Evolutionary conservation across 2,888 invertebrate genomes (phyloP), one percentile per base, ranked within the genome.

Genomic region (Oscheius sp.): DNA sequence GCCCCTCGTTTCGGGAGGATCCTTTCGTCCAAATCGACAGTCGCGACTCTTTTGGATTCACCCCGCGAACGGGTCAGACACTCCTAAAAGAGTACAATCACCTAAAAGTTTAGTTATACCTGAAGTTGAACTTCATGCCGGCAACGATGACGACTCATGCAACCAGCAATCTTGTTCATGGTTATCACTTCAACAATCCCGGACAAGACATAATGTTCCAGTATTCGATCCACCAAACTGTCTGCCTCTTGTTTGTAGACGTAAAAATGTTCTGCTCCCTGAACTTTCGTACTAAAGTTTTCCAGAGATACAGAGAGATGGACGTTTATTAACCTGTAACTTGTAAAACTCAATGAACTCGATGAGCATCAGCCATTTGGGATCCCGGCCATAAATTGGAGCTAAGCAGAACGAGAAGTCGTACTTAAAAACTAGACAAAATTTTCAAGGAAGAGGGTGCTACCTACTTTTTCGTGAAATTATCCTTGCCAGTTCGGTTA

Each of bases 111-210:
- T 55, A 63, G 11, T 5, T n/a, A 9, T 21, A 79, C 81, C 76
- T 81, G 81, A 7, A 81, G 73, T 51, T 81, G 81, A 74, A 79
- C 75, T 70, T 81, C 81, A 70, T 81, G 81, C 11, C 81, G 74
- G 72, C 81, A 81, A 59, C 81, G 73, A 66, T 81, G 81, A 10
- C 79, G 68, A 53, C 74, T 75, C 58, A 77, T 11, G 37, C 81
- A 81, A 60, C 74, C 76, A 10, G 81, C 77, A 10, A 47, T 35
- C n/a, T 79, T 78, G 11, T 70, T 70, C 10, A 80, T 73, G n/a
- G 21, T 5, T 9, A 79, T 73, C 0, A 79, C 50, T 68, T 76
- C 66, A 7, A 60, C 37, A 0, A 79, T 29, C 29, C 37, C n/a
- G 0, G 58, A 50, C 1, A 71, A 70, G 35, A 32, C 51, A 37